Evolutionary conservation across 2,888 invertebrate species (phyloP).

Genomic region (Eubasilissa splendida): DNA sequence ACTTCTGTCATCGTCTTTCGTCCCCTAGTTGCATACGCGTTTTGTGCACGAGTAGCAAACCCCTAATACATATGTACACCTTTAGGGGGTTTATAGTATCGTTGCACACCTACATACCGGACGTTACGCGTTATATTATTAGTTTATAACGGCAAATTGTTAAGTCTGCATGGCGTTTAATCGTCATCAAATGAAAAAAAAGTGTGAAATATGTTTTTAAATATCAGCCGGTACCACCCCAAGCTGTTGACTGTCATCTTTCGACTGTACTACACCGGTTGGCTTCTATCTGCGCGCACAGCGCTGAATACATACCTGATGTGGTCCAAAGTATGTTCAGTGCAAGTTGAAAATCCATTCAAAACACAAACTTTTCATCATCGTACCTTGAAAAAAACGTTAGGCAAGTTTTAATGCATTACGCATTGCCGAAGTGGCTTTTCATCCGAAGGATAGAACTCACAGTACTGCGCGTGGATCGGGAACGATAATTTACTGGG

Average conservation of each 20-base stretch:
- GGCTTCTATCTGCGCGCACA: too few species aligned
- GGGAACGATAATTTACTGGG: background rate
- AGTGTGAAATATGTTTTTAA: too few species aligned
- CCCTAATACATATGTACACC: background rate
- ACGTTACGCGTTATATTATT: background rate
- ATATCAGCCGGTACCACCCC: too few species aligned
- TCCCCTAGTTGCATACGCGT: slow-evolving; percentile 16
- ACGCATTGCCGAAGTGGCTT: slow-evolving; percentile 31
- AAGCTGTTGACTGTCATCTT: too few species aligned
- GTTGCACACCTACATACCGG: background rate
- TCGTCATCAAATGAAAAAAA: too few species aligned
- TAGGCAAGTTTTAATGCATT: slow-evolving; percentile 21
- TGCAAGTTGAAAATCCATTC: background rate
- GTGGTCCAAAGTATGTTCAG: too few species aligned
- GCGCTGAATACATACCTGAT: too few species aligned
- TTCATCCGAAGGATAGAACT: background rate
- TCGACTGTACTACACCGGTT: too few species aligned
- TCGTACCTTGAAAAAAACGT: background rate
- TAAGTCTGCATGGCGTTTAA: too few species aligned
- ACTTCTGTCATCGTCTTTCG: slow-evolving; percentile 6
- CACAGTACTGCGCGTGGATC: background rate
- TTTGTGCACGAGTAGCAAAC: background rate
- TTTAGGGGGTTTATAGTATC: background rate
- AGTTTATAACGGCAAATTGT: too few species aligned
- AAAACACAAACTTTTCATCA: background rate